These are phyloP conservation scores for Sebastes minor DNA, from an alignment of 2,797 vertebrate genomes.

Conservation along the genomic window DNA sequence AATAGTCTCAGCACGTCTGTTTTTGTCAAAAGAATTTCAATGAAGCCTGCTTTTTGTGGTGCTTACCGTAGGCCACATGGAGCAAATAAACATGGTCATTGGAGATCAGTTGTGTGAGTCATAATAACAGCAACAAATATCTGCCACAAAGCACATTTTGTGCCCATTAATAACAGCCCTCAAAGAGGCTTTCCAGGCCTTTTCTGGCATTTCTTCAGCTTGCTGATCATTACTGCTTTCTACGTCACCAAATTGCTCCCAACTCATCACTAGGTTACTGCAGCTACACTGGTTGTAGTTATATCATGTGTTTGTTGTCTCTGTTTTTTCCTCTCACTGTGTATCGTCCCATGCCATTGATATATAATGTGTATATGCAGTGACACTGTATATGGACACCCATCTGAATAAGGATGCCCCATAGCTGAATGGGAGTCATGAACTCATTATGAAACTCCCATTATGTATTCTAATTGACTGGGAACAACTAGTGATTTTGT, in stretches of 20 bases:
- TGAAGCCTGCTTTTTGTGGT: background rate
- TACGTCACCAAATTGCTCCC: background rate
- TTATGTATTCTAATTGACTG: constrained; percentile 1
- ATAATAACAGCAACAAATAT: background rate
- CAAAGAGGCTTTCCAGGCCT: background rate
- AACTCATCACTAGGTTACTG: background rate
- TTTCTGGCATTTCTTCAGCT: background rate
- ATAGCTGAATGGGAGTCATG: background rate
- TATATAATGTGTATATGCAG: background rate
- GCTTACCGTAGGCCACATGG: background rate
- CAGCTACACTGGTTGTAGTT: background rate
- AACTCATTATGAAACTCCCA: background rate
- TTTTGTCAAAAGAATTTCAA: background rate
- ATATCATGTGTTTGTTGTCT: background rate
- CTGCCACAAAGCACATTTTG: background rate
- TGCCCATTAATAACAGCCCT: background rate
- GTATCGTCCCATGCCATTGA: background rate
- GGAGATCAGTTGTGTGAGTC: background rate
- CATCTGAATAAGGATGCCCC: background rate
- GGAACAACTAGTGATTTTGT: constrained; percentile 3
- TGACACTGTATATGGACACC: background rate
- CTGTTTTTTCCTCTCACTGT: background rate
- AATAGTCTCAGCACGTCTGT: background rate
- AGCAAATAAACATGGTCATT: background rate
- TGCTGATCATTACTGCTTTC: background rate